Base-by-base conservation (phyloP, 1,140 invertebrate species). In the Drosophila funebris region DNA sequence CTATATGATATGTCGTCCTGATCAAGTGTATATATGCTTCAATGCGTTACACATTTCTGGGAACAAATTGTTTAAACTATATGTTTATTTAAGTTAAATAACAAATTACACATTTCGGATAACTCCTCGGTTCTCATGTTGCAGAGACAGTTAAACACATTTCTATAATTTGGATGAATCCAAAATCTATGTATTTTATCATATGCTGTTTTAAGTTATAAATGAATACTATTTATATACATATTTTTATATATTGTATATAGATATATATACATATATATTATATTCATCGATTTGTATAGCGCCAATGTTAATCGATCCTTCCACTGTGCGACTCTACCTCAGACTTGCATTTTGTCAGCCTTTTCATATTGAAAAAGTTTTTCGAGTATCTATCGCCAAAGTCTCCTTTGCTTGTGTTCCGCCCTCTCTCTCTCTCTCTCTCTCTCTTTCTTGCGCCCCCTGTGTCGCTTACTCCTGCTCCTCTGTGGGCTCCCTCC, bases 341-440 rank as follows among this genome's bases (percentile, higher is more conserved):
- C 56, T 48, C 27, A 8, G 36, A 20, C 20, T 54, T 33, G 31
- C 64, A 62, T 29, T 24, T 46, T 74, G 44, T 48, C 18, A 46
- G 14, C 44, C 71, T 48, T 68, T 54, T 84, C 61, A 87, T 85
- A 85, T 85, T 85, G 77, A 85, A 85, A 85, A 85, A 85, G 69
- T 84, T 83, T 81, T 79, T 62, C 66, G 53, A 85, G 73, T 87
- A 61, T 85, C 81, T 78, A 74, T 85, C 61, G 81, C 54, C 54
- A 72, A 53, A 43, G 41, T 43, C 68, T 76, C 39, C n/a, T 36
- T 22, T n/a, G 20, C 50, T 46, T 53, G 22, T 36, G 52, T 73
- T 31, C 11, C 41, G 37, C 31, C 5, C 46, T 11, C 33, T 41
- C 13, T 1, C 0, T 22, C 57, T 44, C 48, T 43, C 9, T 8